Evolutionary conservation across 2,888 invertebrate species (phyloP), one percentile per base, ranked within the genome.

Genomic region (Tuta absoluta): DNA sequence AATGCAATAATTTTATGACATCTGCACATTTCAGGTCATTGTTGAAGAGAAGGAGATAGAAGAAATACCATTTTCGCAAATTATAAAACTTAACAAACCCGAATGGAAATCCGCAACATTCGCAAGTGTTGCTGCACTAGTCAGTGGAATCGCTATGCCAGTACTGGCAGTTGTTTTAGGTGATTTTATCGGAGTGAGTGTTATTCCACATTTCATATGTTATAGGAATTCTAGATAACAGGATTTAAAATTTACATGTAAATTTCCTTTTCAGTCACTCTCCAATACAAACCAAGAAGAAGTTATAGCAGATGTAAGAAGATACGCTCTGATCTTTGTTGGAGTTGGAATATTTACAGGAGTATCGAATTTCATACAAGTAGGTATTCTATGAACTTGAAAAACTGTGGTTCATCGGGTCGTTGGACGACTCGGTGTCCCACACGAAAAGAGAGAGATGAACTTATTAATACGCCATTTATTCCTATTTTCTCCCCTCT

Each of bases 61-160:
- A 19, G 74, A 84, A 0, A 82, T 92, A 0, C 88, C 94, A 0
- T 86, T 94, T 72, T 74, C 78, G 72, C 82, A 82, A 57, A 93
- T 95, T 2, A 73, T 95, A 38, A 86, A 84, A 67, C 88, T 95
- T 66, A 96, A 95, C 78, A 77, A 85, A 19, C 93, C 94, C 0
- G 96, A 96, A 83, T 95, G 95, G 95, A 89, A 89, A 24, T 93
- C 93, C 2, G 92, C 95, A 21, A 71, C 93, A 0, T 68, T 93
- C 0, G 96, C 95, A 7, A 93, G 94, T 67, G 10, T 94, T 0
- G 91, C 93, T 17, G 93, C 95, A 0, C 74, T 94, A 0, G 72
- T 94, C 21, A 94, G 94, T 85, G 96, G 96, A 0, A 93, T 93
- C 72, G 93, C 95, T 14, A 95, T 95, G 94, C 96, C 96, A 0